A percentile compares a stretch with the other conserved stretches of the same genome.
Conservation (phyloP, 2,888 invertebrate species). For the Tenthredo amoena region DNA sequence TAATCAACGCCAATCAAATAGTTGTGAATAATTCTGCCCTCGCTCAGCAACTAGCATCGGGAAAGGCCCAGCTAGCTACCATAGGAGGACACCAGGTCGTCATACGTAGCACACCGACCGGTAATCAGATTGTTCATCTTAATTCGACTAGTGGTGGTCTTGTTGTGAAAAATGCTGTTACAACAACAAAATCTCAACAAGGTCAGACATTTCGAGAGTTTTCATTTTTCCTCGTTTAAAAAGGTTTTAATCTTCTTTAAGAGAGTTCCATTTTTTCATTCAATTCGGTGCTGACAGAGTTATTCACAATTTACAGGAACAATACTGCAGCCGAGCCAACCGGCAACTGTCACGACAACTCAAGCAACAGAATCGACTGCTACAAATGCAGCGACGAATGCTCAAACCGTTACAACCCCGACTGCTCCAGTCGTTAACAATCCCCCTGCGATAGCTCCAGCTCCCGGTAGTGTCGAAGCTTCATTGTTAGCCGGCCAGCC, state of each 20-base stretch:
- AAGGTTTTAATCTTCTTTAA: neutral
- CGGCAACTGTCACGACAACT: slow-evolving; percentile 59
- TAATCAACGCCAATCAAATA: slow-evolving; percentile 82
- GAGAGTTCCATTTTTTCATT: neutral
- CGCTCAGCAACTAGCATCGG: slow-evolving; percentile 90
- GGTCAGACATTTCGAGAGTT: slow-evolving; percentile 34
- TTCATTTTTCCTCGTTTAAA: neutral
- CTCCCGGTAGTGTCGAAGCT: slow-evolving; percentile 83
- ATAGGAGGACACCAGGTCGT: slow-evolving; percentile 93
- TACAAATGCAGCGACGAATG: slow-evolving; percentile 61
- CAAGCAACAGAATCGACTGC: slow-evolving; percentile 61
- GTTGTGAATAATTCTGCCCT: slow-evolving; percentile 87
- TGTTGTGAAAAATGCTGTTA: slow-evolving; percentile 70
- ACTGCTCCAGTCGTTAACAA: slow-evolving; percentile 58
- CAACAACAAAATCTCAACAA: slow-evolving; percentile 61
- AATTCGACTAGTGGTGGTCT: slow-evolving; percentile 72
- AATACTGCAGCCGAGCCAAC: slow-evolving; percentile 56
- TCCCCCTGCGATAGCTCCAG: slow-evolving; percentile 61
- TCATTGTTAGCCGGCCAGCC: slow-evolving; percentile 89
- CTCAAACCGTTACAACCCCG: slow-evolving; percentile 60
- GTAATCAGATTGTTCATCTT: slow-evolving; percentile 86
- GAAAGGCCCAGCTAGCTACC: slow-evolving; percentile 91
- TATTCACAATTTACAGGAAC: slow-evolving; percentile 43
- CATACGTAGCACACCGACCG: slow-evolving; percentile 84
- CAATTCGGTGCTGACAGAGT: slow-evolving; percentile 45